Evolutionary conservation across 2,888 invertebrate species (phyloP), one percentile per base, ranked within the genome.

Genomic region (Ennomos quercinarius): DNA sequence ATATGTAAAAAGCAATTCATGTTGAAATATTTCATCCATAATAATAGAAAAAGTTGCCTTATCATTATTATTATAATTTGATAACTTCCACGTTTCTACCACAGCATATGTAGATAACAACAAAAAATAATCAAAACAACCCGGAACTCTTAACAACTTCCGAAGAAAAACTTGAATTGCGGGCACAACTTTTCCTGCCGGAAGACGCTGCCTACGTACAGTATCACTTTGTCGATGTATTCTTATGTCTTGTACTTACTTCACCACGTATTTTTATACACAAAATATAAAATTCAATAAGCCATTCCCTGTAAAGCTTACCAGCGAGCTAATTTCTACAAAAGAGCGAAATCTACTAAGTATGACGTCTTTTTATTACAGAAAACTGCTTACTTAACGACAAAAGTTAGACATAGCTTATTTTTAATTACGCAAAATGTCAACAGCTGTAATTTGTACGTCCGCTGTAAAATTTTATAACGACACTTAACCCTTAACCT

Each of bases 121-220:
- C 60, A 68, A 71, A 73, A 73, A 73, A 75, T 71, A 73, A 75
- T 77, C 71, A 76, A 76, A 77, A 74, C 68, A 72, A 58, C 67
- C 63, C 58, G 65, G 66, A 79, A 80, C 71, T 78, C 80, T 63
- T 73, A 71, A 78, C 71, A 81, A 81, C 73, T 78, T 80, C 74
- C 66, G 60, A 70, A 71, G 74, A 77, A 80, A 79, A 81, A 81
- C 78, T 80, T 77, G 76, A 76, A 80, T 81, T 77, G 76, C 74
- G 76, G 73, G 72, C 72, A 67, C 68, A 80, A 81, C 72, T 82
- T 83, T 76, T 73, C 68, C 70, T 68, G 65, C 66, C 68, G 69
- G 68, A 73, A 76, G 74, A 77, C 74, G 76, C 72, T 64, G 61
- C 69, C 63, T 66, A 68, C 62, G 67, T 70, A 74, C 68, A 74